Conservation (phyloP, 2,797 vertebrate genomes). For the Petrocephalus schoutedeni region DNA sequence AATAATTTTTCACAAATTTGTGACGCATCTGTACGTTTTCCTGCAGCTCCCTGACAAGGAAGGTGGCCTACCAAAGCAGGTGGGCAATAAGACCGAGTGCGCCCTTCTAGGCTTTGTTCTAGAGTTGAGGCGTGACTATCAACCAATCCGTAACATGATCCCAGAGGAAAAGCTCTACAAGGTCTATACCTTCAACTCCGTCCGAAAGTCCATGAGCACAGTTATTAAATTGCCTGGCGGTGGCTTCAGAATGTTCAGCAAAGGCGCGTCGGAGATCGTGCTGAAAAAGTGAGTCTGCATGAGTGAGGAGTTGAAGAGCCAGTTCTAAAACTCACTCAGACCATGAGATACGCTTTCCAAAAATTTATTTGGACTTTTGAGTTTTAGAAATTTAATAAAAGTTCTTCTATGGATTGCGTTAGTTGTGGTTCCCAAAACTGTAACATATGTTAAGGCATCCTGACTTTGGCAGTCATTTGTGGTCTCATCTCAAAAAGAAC, state of each 20-base stretch:
- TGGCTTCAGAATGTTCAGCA: conserved; percentile 93
- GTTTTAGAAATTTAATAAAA: neutral
- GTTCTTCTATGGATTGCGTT: neutral
- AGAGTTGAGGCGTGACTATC: conserved; percentile 81
- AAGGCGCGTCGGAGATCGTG: conserved; percentile 95
- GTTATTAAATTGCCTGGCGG: conserved; percentile 79
- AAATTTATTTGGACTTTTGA: neutral
- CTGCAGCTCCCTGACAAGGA: conserved; percentile 84
- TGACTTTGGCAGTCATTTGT: neutral
- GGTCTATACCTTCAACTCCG: conserved; percentile 96
- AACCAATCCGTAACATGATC: conserved; percentile 72
- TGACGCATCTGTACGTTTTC: conserved; percentile 31
- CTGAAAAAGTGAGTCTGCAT: conserved; percentile 81
- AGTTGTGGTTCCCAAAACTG: neutral
- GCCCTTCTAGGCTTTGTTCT: conserved; percentile 83
- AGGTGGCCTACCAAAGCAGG: conserved; percentile 83
- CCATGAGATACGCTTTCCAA: neutral
- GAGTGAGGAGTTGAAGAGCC: neutral
- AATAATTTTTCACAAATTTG: neutral
- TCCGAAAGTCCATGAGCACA: conserved; percentile 96
- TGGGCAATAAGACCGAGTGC: conserved; percentile 97
- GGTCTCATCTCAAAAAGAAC: neutral
- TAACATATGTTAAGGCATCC: neutral
- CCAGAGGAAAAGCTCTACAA: conserved; percentile 93
- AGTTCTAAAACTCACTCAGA: neutral